phyloP scores from a whole-genome alignment of 2,113 vertebrate genomes.

The Connochaetes taurinus region DNA sequence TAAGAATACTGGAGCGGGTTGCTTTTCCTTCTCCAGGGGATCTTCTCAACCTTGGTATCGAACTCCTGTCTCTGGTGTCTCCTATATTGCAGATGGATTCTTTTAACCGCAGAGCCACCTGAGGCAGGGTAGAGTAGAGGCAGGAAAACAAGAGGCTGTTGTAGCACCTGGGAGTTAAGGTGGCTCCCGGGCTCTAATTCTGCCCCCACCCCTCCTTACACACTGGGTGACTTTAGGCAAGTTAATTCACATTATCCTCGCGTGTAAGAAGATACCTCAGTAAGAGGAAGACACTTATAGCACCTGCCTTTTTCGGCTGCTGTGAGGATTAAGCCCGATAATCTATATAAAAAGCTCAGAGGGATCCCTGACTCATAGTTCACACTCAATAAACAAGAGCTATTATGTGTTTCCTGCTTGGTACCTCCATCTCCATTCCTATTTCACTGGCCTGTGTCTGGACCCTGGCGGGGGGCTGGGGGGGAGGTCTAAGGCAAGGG shows the following conservation, averaged over 20 bases:
- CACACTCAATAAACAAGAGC: constrained; percentile 8
- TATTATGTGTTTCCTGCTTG: not conserved
- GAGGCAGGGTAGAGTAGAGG: not conserved
- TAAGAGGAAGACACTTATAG: not conserved
- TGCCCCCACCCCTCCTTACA: not conserved
- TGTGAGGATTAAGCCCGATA: not conserved
- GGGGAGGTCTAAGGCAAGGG: not conserved
- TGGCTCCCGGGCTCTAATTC: not conserved
- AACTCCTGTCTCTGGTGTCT: not conserved
- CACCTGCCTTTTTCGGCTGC: not conserved
- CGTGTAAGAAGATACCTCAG: not conserved
- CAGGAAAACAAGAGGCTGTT: not conserved
- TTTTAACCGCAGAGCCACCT: not conserved
- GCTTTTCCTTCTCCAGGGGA: not conserved
- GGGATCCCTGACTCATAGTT: not conserved
- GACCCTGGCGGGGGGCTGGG: not conserved
- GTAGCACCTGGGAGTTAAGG: not conserved
- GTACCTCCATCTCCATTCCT: not conserved
- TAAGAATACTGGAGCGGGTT: not conserved
- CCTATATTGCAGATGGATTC: not conserved
- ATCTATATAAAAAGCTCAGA: not conserved
- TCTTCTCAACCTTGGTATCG: not conserved
- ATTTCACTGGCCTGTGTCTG: not conserved
- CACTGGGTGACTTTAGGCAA: not conserved
- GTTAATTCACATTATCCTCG: not conserved